Evolutionary conservation across 2,113 vertebrate species (phyloP).

Genomic region (Pomatostomus ruficeps): DNA sequence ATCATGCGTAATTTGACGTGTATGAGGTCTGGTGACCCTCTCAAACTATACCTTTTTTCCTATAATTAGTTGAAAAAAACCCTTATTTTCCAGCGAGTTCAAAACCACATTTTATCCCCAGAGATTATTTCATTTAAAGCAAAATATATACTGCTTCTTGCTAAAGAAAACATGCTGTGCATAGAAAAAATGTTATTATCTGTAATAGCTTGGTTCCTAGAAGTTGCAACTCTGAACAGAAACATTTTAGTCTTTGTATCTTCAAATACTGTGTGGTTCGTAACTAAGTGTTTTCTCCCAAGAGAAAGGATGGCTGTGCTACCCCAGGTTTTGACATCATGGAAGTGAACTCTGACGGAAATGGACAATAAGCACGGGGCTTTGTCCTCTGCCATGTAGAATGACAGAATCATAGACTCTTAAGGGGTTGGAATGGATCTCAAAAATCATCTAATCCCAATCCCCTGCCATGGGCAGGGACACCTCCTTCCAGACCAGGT

Average conservation of each 20-base stretch:
- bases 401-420: not conserved
- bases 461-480: not conserved
- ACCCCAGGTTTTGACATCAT: not conserved
- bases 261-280: not conserved
- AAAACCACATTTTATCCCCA: not conserved
- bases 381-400: not conserved
- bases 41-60: not conserved
- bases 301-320: not conserved
- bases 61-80: not conserved
- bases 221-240: not conserved
- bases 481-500: not conserved
- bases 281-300: not conserved
- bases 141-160: not conserved
- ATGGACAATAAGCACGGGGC: accelerated
- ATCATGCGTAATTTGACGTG: not conserved
- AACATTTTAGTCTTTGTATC: not conserved
- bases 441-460: not conserved
- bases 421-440: not conserved
- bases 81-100: not conserved
- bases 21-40: not conserved
- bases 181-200: not conserved
- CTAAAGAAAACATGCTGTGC: not conserved
- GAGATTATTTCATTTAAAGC: not conserved
- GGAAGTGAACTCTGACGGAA: not conserved
- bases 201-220: not conserved